Percentiles rank a stretch among this genome's conserved stretches.
Evolutionary conservation across 2,113 vertebrate genomes (phyloP).

Genomic region (Rana temporaria): DNA sequence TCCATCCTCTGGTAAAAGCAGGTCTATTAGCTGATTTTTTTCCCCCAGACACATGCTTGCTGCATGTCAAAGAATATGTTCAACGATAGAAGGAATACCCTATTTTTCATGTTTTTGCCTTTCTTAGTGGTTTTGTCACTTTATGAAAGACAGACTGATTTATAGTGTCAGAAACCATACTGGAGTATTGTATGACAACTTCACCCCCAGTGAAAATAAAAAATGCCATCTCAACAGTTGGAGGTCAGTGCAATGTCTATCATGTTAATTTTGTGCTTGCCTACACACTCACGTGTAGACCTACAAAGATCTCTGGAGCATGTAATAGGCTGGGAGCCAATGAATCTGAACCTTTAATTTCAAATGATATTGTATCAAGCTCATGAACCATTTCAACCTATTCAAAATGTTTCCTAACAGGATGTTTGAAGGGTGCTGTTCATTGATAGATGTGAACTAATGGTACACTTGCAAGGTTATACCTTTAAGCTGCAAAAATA

Average conservation of each 20-base stretch:
- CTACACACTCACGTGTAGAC: slow-evolving; percentile 36
- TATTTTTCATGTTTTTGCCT: too few relatives aligned
- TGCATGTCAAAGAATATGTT: too few relatives aligned
- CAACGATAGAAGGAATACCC: too few relatives aligned
- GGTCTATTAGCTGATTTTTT: too few relatives aligned
- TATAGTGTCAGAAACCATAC: not conserved
- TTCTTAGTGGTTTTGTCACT: too few relatives aligned
- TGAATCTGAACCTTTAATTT: slow-evolving; percentile 49
- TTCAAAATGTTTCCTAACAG: slow-evolving; percentile 48
- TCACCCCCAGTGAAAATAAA: slow-evolving; percentile 10
- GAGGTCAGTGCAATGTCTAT: slow-evolving; percentile 56
- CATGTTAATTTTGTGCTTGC: slow-evolving; percentile 45
- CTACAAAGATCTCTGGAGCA: slow-evolving; percentile 55
- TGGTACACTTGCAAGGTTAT: slow-evolving; percentile 47
- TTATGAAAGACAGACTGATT: too few relatives aligned
- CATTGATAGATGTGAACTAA: slow-evolving; percentile 47
- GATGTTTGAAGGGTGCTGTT: slow-evolving; percentile 52
- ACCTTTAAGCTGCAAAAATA: not conserved
- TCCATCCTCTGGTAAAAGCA: too few relatives aligned
- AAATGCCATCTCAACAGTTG: slow-evolving; percentile 43
- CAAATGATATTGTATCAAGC: slow-evolving; percentile 49
- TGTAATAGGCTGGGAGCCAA: slow-evolving; percentile 51
- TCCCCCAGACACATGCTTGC: too few relatives aligned
- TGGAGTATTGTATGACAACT: slow-evolving; percentile 9
- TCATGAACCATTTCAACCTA: slow-evolving; percentile 18